These are phyloP conservation scores for Scomber japonicus DNA, from an alignment of 2,113 vertebrate species.

Conservation along the genomic window DNA sequence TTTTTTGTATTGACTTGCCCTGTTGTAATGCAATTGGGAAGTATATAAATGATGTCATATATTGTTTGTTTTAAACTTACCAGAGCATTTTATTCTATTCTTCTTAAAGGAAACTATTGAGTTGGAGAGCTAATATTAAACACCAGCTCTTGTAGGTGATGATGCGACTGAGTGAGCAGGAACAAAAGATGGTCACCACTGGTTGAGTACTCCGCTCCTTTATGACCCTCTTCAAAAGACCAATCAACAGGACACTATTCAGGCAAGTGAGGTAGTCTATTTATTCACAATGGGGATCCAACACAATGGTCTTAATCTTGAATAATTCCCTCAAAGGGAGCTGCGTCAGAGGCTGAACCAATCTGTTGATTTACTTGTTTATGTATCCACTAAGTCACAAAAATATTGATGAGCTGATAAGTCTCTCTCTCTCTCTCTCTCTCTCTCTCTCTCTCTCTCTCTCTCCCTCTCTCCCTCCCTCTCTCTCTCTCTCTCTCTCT, in stretches of 20 bases:
- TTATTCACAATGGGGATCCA: constrained; percentile 24
- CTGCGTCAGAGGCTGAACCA: constrained; percentile 9
- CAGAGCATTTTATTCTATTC: background rate
- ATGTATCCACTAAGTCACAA: constrained; percentile 2
- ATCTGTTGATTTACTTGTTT: constrained; percentile 17
- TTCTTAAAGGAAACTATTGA: background rate
- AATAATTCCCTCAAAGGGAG: constrained; percentile 31
- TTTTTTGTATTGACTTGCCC: background rate
- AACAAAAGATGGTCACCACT: constrained; percentile 25
- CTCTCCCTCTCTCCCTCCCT: no score
- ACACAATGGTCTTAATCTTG: constrained; percentile 39
- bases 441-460: no score
- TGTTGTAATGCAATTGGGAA: background rate
- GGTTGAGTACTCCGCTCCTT: constrained; percentile 19
- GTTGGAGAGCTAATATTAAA: background rate
- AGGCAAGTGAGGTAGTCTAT: constrained; percentile 15
- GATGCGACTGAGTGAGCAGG: constrained; percentile 1
- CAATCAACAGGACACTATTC: constrained; percentile 43
- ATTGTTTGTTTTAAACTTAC: no score
- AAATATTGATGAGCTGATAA: constrained; percentile 13
- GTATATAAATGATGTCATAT: background rate
- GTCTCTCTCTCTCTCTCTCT: background rate
- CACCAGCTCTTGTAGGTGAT: background rate
- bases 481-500: background rate
- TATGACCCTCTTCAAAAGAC: constrained; percentile 41